Base-by-base conservation (phyloP, 1,140 invertebrate species). In the Piezodorus guildinii region DNA sequence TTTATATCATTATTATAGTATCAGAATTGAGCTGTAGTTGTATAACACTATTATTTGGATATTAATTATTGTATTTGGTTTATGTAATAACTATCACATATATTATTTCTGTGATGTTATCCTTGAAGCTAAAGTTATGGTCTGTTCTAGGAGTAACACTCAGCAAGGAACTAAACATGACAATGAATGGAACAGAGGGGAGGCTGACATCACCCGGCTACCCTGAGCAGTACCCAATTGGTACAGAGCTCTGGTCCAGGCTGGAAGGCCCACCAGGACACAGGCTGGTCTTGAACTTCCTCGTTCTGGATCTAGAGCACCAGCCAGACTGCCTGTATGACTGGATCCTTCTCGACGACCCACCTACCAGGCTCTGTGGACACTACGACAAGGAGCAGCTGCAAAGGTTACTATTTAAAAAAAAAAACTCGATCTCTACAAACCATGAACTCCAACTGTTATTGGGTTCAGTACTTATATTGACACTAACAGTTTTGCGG, bases 291-390 rank as follows among this genome's bases (percentile, higher is more conserved):
- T 73, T 88, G 58, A 79, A 81, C 65, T 86, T 88, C 69, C 71
- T 79, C 14, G 75, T 77, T 45, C 74, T 90, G 10, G 85, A 88
- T 68, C 69, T 90, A 10, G 88, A 90, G 71, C 77, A 77, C 63
- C 87, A 90, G 73, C 74, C 79, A 21, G 79, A 88, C 64, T 90
- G 87, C 70, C 76, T 89, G 0, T 90, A 90, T 71, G 88, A 90
- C 73, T 88, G 79, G 73, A 75, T 90, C 23, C 79, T 82, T 70
- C 74, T 82, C 39, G 52, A 54, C 2, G 65, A 65, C 52, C 64
- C 63, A 10, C 62, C 64, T 4, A 52, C 58, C 9, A 65, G 62
- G 39, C 61, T 69, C 68, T 84, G 82, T 67, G 82, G 82, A 1
- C 76, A 73, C 12, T 74, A 83, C 60, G 77, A 78, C 30, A 52